phyloP scores from a whole-genome alignment of 2,888 invertebrate species.

The Tenthredo mesomela region DNA sequence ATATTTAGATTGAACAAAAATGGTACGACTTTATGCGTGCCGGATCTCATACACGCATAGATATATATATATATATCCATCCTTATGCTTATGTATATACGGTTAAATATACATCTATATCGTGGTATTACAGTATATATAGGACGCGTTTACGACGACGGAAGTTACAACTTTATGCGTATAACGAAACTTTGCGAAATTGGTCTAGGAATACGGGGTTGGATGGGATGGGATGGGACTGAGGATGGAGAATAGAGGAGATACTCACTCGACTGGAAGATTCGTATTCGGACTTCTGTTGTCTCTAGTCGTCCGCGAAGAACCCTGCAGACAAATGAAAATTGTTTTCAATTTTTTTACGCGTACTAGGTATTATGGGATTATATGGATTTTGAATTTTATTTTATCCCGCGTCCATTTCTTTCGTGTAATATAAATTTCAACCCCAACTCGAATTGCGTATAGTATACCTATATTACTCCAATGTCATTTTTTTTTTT shows the following conservation, averaged over 20 bases:
- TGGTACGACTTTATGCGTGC: slow-evolving; percentile 44
- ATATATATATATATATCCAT: background rate
- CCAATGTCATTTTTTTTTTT: background rate
- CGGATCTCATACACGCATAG: background rate
- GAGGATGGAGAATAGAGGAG: slow-evolving; percentile 4
- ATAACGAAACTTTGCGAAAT: background rate
- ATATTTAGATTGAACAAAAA: slow-evolving; percentile 48
- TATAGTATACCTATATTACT: background rate
- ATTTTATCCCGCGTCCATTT: background rate
- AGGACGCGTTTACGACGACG: background rate
- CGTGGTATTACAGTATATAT: background rate
- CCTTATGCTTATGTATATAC: slow-evolving; percentile 1
- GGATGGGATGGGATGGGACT: background rate
- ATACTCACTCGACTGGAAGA: slow-evolving; percentile 69
- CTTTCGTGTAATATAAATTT: background rate
- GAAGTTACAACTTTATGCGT: background rate
- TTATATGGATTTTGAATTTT: slow-evolving; percentile 1
- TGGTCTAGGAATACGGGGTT: background rate
- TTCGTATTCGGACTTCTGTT: slow-evolving; percentile 66
- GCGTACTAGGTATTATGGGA: background rate
- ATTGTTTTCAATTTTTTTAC: background rate
- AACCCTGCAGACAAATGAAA: slow-evolving; percentile 58
- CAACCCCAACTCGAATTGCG: background rate
- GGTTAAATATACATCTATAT: slow-evolving; percentile 11
- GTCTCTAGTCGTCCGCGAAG: slow-evolving; percentile 64